phyloP scores from a whole-genome alignment of 1,140 invertebrate species.

The Bombus vancouverensis region DNA sequence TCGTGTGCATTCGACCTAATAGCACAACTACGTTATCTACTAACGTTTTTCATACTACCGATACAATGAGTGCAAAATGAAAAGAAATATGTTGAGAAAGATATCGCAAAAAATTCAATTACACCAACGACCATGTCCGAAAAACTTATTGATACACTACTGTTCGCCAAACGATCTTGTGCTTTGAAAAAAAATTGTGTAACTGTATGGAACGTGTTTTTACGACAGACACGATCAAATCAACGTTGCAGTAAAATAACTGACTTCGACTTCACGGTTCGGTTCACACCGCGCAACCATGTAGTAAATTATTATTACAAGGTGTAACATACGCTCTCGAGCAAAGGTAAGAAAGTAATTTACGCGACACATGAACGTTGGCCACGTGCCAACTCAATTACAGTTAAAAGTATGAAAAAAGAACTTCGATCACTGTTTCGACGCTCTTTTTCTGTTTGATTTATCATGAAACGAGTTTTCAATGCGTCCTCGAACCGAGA shows the following conservation, averaged over 20 bases:
- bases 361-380: neutral
- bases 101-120: neutral
- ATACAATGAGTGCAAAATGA: neutral
- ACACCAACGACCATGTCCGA: too few species aligned
- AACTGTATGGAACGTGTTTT: neutral
- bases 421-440: neutral
- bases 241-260: conserved; percentile 9
- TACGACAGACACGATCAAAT: neutral
- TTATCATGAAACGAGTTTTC: neutral
- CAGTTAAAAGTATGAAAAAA: neutral
- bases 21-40: neutral
- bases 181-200: neutral
- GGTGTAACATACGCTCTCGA: conserved; percentile 21
- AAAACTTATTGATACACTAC: neutral
- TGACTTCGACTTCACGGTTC: conserved; percentile 25
- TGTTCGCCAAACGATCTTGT: neutral
- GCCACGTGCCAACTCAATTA: conserved; percentile 41
- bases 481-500: neutral
- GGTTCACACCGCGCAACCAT: conserved; percentile 14
- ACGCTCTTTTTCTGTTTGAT: neutral
- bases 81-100: neutral
- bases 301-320: conserved; percentile 43
- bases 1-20: neutral
- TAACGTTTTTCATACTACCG: neutral
- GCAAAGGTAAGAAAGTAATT: conserved; percentile 42